These are phyloP conservation scores for Dicycla oo DNA, from an alignment of 2,888 invertebrate genomes.

Conservation along the genomic window DNA sequence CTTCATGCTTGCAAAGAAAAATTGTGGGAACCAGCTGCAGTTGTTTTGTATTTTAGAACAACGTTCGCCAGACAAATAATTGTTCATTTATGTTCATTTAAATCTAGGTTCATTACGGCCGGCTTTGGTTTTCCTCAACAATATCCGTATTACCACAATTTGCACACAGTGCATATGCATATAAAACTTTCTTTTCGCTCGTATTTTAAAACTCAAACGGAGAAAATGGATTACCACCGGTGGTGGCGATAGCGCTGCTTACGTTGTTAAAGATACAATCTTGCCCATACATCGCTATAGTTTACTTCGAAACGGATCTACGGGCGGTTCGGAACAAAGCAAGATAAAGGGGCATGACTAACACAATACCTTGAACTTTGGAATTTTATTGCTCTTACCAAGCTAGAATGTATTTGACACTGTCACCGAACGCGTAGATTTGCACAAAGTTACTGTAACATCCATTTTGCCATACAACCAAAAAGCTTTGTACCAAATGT, in stretches of 20 bases:
- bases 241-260: constrained; percentile 52
- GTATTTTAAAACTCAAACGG: constrained; percentile 42
- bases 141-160: constrained; percentile 22
- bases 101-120: neutral
- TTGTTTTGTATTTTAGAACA: constrained; percentile 2
- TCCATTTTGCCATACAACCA: constrained; percentile 31
- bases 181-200: constrained; percentile 19
- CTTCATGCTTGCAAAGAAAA: constrained; percentile 29
- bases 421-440: constrained; percentile 41
- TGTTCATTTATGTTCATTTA: neutral
- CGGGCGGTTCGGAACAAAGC: constrained; percentile 60
- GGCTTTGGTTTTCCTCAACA: neutral
- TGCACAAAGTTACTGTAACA: constrained; percentile 26
- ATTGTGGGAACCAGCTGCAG: constrained; percentile 16
- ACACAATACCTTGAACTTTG: constrained; percentile 70
- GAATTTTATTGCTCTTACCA: constrained; percentile 51
- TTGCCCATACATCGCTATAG: constrained; percentile 54
- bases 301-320: constrained; percentile 59
- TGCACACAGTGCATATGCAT: constrained; percentile 23
- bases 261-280: constrained; percentile 56
- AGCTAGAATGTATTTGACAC: constrained; percentile 59
- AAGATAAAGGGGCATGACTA: constrained; percentile 61
- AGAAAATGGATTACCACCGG: constrained; percentile 49
- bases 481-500: constrained; percentile 16
- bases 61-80: too few species aligned